A percentile compares a stretch with the other conserved stretches of the same genome.
These are phyloP conservation scores for Aurelia aurita DNA, from an alignment of 30 jellyfish, hydroid and myxozoan species.

Conservation along the genomic window DNA sequence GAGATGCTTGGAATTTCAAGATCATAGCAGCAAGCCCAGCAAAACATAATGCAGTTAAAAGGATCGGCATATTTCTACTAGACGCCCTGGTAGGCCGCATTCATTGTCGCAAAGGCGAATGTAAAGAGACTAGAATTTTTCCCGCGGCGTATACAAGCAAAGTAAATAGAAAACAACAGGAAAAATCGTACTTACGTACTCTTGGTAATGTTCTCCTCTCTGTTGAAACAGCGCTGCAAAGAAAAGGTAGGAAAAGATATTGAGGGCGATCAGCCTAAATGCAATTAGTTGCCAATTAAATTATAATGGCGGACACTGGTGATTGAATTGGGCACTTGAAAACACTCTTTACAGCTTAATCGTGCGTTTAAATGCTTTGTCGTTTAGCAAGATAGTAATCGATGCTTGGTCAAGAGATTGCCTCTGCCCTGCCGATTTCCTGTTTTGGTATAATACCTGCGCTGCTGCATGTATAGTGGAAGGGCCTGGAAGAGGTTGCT, in stretches of 20 bases:
- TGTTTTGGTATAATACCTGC: not conserved
- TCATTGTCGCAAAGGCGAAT: too few species aligned
- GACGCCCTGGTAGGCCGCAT: too few species aligned
- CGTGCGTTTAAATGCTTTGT: constrained; percentile 28
- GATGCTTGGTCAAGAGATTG: not conserved
- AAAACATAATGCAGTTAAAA: too few species aligned
- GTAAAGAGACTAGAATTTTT: too few species aligned
- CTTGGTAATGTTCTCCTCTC: not conserved
- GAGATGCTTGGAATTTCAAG: too few species aligned
- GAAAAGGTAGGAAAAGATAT: constrained; percentile 18
- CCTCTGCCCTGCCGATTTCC: constrained; percentile 23
- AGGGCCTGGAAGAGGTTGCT: too few species aligned
- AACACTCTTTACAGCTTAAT: constrained; percentile 24
- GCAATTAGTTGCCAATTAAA: constrained; percentile 57
- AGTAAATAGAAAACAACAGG: not conserved
- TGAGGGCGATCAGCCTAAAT: constrained; percentile 20
- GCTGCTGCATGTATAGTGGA: too few species aligned
- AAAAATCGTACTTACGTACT: not conserved
- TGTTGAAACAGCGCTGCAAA: not conserved
- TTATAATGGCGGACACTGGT: not conserved
- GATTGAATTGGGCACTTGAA: constrained; percentile 39
- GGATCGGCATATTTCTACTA: too few species aligned
- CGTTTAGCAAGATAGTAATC: not conserved
- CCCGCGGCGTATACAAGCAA: not conserved
- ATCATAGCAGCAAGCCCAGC: too few species aligned